A percentile compares a stretch with the other conserved stretches of the same genome.
Conservation (phyloP, 2,888 invertebrate species). For the Julus scanicus region DNA sequence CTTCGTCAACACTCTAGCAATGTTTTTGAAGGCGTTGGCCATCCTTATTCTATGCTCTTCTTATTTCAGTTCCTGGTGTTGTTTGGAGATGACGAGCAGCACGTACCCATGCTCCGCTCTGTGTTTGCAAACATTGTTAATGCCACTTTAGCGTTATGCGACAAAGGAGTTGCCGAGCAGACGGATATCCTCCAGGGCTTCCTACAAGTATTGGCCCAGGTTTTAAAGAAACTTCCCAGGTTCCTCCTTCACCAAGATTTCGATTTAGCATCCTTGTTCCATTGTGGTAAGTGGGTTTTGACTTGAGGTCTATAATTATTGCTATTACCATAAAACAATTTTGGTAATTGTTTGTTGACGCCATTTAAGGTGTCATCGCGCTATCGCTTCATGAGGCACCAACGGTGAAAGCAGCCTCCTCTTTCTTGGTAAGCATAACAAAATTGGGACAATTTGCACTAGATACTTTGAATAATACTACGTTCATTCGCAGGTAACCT, state of each 20-base stretch:
- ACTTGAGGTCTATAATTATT: too few species aligned
- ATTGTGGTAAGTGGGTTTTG: conserved; percentile 65
- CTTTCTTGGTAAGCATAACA: conserved; percentile 69
- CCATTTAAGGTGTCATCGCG: conserved; percentile 70
- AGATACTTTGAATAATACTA: not conserved
- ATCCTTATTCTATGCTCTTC: not conserved
- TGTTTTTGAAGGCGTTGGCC: not conserved
- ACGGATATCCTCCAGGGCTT: conserved; percentile 78
- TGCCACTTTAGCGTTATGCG: conserved; percentile 62
- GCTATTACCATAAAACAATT: too few species aligned
- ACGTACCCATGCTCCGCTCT: conserved; percentile 65
- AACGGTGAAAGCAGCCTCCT: conserved; percentile 72
- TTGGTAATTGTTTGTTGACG: not conserved
- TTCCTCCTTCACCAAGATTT: conserved; percentile 65
- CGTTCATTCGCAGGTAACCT: conserved; percentile 66
- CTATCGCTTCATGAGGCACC: conserved; percentile 73
- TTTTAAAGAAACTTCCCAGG: conserved; percentile 75
- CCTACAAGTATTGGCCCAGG: conserved; percentile 73
- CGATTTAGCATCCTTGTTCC: conserved; percentile 70
- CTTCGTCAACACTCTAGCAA: not conserved
- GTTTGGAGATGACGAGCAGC: conserved; percentile 64
- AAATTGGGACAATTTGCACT: not conserved
- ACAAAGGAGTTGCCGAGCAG: conserved; percentile 70
- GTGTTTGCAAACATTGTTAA: conserved; percentile 64
- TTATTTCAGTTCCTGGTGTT: conserved; percentile 65